Evolutionary conservation across 2,797 vertebrate species (phyloP).

Genomic region (Sebastes paucispinis): DNA sequence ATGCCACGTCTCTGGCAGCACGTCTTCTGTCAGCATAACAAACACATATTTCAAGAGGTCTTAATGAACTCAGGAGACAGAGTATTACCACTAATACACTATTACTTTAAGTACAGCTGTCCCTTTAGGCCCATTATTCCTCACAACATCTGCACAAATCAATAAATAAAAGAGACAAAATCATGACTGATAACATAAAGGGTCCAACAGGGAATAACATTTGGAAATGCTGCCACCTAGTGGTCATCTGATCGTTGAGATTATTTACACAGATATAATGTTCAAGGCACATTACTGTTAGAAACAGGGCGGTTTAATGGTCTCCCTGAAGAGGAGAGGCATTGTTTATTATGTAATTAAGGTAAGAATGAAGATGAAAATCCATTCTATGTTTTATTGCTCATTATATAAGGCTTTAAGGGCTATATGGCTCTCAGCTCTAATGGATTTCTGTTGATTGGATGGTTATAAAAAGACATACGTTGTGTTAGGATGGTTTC

Average conservation of each 20-base stretch:
- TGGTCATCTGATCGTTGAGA: slow-evolving; percentile 2
- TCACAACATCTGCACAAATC: not conserved
- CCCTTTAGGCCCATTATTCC: not conserved
- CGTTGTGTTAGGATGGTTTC: not conserved
- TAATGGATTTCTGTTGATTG: not conserved
- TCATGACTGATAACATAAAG: not conserved
- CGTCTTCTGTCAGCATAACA: not conserved
- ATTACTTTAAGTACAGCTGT: not conserved
- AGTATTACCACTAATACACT: not conserved
- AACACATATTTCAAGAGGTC: not conserved
- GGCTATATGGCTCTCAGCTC: not conserved
- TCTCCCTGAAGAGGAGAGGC: not conserved
- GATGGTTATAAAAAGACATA: not conserved
- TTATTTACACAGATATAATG: not conserved
- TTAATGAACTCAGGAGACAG: not conserved
- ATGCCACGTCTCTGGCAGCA: not conserved
- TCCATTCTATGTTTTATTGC: not conserved
- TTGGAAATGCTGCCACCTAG: slow-evolving; percentile 74
- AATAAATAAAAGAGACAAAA: not conserved
- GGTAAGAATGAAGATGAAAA: not conserved
- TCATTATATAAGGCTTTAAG: not conserved
- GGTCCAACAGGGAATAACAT: not conserved
- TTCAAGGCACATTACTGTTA: not conserved
- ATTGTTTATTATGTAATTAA: not conserved
- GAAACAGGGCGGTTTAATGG: not conserved